A percentile compares a stretch with the other conserved stretches of the same genome.
Conservation (phyloP, 92 coral and sea anemone species). For the Chrysogorgia sp. region DNA sequence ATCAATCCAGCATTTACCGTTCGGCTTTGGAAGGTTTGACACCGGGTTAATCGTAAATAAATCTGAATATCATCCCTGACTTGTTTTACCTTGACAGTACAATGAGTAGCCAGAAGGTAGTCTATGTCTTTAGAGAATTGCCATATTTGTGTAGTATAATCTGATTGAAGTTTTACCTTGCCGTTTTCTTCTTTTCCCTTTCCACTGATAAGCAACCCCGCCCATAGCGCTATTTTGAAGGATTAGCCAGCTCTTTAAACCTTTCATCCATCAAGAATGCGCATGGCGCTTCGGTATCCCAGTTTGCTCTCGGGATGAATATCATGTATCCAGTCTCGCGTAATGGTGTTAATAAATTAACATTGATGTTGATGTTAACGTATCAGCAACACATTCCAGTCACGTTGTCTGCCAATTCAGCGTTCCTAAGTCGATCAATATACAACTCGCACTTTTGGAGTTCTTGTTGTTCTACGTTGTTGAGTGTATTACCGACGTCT, state of each 20-base stretch:
- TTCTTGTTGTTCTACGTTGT: too few relatives aligned
- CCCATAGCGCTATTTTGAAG: slow-evolving; percentile 54
- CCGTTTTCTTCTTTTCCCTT: slow-evolving; percentile 48
- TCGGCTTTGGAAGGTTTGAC: slow-evolving; percentile 11
- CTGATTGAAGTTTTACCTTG: slow-evolving; percentile 48
- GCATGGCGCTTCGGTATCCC: slow-evolving; percentile 22
- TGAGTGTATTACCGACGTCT: too few relatives aligned
- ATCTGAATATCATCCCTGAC: slow-evolving; percentile 40
- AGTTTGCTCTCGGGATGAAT: too few relatives aligned
- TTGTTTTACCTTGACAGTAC: neutral
- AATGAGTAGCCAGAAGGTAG: slow-evolving; percentile 10
- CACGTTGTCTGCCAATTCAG: too few relatives aligned
- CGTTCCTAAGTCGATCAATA: too few relatives aligned
- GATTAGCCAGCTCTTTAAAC: slow-evolving; percentile 54
- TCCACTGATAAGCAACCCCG: slow-evolving; percentile 41
- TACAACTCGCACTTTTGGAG: too few relatives aligned
- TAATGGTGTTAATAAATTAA: too few relatives aligned
- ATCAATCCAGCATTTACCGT: slow-evolving; percentile 1
- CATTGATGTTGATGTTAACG: too few relatives aligned
- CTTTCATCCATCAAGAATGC: slow-evolving; percentile 39
- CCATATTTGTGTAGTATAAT: slow-evolving; percentile 45
- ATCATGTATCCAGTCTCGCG: too few relatives aligned
- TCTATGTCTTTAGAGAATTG: neutral
- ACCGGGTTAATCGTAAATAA: slow-evolving; percentile 43
- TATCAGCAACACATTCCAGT: too few relatives aligned